A percentile compares a stretch with the other conserved stretches of the same genome.
phyloP scores from a whole-genome alignment of 2,113 vertebrate genomes.

The Dromiciops gliroides region DNA sequence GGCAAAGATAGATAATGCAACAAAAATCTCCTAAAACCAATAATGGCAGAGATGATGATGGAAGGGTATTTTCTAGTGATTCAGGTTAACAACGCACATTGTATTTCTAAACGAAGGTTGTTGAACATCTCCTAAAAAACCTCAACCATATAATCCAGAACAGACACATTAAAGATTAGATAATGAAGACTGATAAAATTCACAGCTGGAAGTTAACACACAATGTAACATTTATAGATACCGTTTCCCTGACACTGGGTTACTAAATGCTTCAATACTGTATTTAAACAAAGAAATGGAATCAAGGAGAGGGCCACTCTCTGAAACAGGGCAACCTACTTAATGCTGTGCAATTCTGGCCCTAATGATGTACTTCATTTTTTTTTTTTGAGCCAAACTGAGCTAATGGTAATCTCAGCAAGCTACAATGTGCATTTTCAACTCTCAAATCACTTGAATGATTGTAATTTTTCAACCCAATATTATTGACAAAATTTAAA shows the following conservation, averaged over 20 bases:
- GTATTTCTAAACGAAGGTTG: conserved; percentile 80
- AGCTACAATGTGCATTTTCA: neutral
- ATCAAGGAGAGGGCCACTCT: neutral
- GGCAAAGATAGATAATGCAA: conserved; percentile 45
- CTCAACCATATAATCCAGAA: conserved; percentile 73
- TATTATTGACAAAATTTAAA: conserved; percentile 34
- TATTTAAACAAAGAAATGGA: conserved; percentile 1
- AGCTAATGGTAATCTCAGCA: conserved; percentile 43
- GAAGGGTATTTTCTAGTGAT: conserved; percentile 69
- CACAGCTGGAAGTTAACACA: conserved; percentile 74
- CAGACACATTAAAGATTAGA: conserved; percentile 74
- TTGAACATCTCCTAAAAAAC: conserved; percentile 72
- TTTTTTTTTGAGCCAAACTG: conserved; percentile 54
- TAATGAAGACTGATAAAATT: conserved; percentile 77
- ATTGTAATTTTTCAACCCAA: conserved; percentile 33
- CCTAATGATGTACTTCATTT: conserved; percentile 39
- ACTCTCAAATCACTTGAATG: conserved; percentile 9
- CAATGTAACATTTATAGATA: conserved; percentile 47
- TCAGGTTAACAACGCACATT: conserved; percentile 60
- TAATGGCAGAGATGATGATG: conserved; percentile 60
- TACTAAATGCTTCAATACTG: neutral
- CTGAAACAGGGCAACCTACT: neutral
- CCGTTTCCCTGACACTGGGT: conserved; percentile 49
- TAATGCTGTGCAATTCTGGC: neutral
- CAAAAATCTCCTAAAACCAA: conserved; percentile 77